Evolutionary conservation across 2,888 invertebrate species (phyloP).

Genomic region (Standfussiana lucernea): DNA sequence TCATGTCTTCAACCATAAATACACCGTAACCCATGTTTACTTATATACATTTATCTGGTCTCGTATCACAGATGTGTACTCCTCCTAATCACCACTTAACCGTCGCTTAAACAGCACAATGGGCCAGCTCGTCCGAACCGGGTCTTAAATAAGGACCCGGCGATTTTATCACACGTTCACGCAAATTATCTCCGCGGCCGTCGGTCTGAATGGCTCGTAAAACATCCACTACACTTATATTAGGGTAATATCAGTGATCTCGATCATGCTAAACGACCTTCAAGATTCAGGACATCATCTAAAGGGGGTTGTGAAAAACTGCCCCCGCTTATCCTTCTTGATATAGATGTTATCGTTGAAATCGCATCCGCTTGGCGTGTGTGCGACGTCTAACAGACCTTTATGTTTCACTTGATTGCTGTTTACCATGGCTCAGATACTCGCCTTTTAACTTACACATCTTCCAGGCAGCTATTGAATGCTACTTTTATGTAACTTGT

Average conservation of each 20-base stretch:
- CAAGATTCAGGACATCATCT: slow-evolving; percentile 74
- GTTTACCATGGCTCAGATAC: slow-evolving; percentile 47
- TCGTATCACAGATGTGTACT: slow-evolving; percentile 63
- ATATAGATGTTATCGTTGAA: slow-evolving; percentile 73
- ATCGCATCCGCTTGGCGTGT: slow-evolving; percentile 62
- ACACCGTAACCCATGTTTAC: slow-evolving; percentile 54
- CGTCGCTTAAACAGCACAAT: slow-evolving; percentile 80
- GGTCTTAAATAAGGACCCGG: slow-evolving; percentile 76
- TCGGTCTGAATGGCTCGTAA: slow-evolving; percentile 81
- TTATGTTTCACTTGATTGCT: slow-evolving; percentile 57
- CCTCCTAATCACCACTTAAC: slow-evolving; percentile 74
- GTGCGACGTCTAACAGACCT: slow-evolving; percentile 35
- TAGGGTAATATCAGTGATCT: slow-evolving; percentile 84
- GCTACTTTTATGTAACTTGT: slow-evolving; percentile 22
- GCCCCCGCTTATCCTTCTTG: slow-evolving; percentile 70
- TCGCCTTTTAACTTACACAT: slow-evolving; percentile 37
- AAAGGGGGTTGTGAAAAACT: slow-evolving; percentile 70
- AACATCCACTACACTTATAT: slow-evolving; percentile 83
- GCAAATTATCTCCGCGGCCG: slow-evolving; percentile 81
- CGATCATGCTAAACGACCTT: slow-evolving; percentile 81
- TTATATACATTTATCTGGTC: slow-evolving; percentile 61
- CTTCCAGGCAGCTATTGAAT: slow-evolving; percentile 19
- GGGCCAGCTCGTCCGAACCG: slow-evolving; percentile 67
- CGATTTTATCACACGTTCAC: slow-evolving; percentile 84
- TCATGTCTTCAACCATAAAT: slow-evolving; percentile 33